Evolutionary conservation across 2,113 vertebrate species (phyloP).

Genomic region (Amphiprion ocellaris): DNA sequence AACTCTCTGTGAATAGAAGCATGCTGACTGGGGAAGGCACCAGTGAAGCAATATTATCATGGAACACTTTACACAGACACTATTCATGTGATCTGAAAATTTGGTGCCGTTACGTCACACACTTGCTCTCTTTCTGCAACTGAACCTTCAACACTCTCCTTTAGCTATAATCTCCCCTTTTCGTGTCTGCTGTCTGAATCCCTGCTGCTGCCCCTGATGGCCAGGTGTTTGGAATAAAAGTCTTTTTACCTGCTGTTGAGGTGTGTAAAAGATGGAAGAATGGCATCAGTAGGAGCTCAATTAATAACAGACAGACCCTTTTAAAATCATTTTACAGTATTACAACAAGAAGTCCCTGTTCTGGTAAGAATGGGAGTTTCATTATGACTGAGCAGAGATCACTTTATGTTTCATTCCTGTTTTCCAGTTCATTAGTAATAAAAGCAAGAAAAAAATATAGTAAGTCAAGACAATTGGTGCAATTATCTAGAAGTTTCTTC

Average conservation of each 20-base stretch:
- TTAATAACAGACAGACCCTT: slow-evolving; percentile 66
- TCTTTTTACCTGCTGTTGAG: slow-evolving; percentile 24
- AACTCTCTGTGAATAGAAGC: slow-evolving; percentile 22
- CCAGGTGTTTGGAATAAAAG: slow-evolving; percentile 50
- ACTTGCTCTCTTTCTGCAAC: slow-evolving; percentile 20
- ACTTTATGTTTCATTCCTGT: slow-evolving; percentile 7
- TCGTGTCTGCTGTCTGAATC: slow-evolving; percentile 4
- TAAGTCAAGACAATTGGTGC: neutral
- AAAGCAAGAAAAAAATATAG: neutral
- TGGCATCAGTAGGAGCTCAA: slow-evolving; percentile 39
- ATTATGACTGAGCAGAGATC: slow-evolving; percentile 26
- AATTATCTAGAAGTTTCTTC: too few relatives aligned
- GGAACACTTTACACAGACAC: neutral
- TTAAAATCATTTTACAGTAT: slow-evolving; percentile 53
- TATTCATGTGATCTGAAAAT: slow-evolving; percentile 1
- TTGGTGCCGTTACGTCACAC: neutral
- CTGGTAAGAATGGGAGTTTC: slow-evolving; percentile 42
- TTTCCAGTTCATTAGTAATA: neutral
- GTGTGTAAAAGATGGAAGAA: slow-evolving; percentile 2
- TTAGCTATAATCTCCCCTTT: slow-evolving; percentile 21
- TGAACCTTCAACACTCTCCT: neutral
- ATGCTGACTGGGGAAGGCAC: neutral
- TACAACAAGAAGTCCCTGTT: slow-evolving; percentile 45
- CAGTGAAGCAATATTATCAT: slow-evolving; percentile 2
- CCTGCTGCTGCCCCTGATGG: slow-evolving; percentile 20